Base-by-base conservation (phyloP, 2,888 invertebrate genomes). In the Synergus gifuensis region DNA sequence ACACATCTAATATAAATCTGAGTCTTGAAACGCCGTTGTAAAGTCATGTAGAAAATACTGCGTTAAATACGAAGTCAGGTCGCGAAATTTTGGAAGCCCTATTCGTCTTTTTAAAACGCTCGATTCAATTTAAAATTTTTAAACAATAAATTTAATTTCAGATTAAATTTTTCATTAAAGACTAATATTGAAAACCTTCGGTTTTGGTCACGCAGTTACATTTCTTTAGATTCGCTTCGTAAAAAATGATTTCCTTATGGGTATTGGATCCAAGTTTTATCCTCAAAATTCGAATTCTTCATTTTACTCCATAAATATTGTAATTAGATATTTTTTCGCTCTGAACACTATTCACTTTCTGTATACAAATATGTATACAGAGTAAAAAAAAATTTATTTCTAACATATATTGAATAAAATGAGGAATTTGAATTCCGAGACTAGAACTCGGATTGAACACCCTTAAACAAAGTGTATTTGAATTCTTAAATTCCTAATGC, bases 1-100 rank as follows among this genome's bases (percentile, higher is more conserved):
- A 62, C 28, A 62, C 14, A 62, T 9, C 54, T 58, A 62, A 4
- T 62, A 67, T 76, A 76, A 79, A 77, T 44, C 60, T 28, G 22
- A 40, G 49, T 79, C 79, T 14, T 16, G 22, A 66, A 16, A 69
- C 83, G 79, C 81, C 79, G 60, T 79, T 78, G 64, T 86, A 84
- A 85, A 86, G 81, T 80, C 73, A 78, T 83, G 82, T 87, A 86
- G 82, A 86, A 86, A 87, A 86, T 86, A 84, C 79, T 79, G 64
- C 79, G 40, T 22, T 73, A 7, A 73, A 36, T 54, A 73, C 36
- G 36, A 73, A 73, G 14, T 40, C 58, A 46, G 67, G 64, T 81
- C 76, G 49, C 63, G 76, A 67, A 54, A 84, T 76, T 82, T 83
- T 86, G 86, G 87, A 86, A 86, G 87, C 86, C 85, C 85, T 82